Evolutionary conservation across 2,888 invertebrate species (phyloP), one percentile per base, ranked within the genome.

Genomic region (Amiota minor): DNA sequence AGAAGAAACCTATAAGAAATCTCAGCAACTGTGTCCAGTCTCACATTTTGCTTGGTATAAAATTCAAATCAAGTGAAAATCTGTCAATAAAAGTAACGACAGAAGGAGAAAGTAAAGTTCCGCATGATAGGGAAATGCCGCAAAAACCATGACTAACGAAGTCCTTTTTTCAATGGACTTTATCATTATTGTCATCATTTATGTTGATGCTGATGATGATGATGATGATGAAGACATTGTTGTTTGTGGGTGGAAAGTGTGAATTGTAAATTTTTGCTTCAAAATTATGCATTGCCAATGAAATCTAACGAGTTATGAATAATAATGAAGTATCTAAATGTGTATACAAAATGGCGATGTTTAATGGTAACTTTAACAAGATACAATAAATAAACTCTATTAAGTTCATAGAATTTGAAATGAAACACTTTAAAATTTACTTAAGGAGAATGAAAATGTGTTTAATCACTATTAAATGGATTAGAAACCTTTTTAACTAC

Each of bases 21-120:
- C 82, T 80, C 83, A 79, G 79, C 83, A 81, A 80, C 77, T 81
- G 83, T 77, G 73, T 71, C 71, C 70, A 61, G 49, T 64, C 35
- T 35, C 6, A 35, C 6, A 35, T 35, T 35, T 35, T 46, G 62
- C 71, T 49, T 23, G 45, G 77, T 70, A 80, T 80, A 80, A 79
- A 85, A 86, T 84, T 86, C 86, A 86, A 84, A 86, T 86, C 84
- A 84, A 82, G 80, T 80, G 80, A 81, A 85, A 86, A 80, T 83
- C 84, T 83, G 81, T 81, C 82, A 83, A 83, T 84, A 85, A 86
- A 79, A 79, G 71, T 77, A 46, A 68, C 70, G 75, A 73, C 76
- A 53, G 20, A 20, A 69, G 67, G 74, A 73, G 64, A 53, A 72
- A 20, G 12, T 47, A 69, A 67, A 16, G 67, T 35, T 35, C n/a